Evolutionary conservation across 2,113 vertebrate genomes (phyloP), one percentile per base, ranked within the genome.

Genomic region (Sorex araneus): DNA sequence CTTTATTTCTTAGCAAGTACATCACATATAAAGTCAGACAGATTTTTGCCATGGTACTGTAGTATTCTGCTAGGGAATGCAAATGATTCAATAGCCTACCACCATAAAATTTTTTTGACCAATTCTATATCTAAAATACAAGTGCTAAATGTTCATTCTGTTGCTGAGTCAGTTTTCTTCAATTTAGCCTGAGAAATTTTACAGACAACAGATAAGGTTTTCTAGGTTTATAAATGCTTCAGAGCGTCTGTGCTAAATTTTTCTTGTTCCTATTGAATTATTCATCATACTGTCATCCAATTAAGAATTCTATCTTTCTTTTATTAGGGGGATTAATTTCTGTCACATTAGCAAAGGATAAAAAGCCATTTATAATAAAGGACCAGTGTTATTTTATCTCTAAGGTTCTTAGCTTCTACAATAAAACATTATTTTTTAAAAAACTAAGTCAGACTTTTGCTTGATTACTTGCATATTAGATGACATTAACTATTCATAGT

Each of bases 151-250:
- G 90, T 71, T 80, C 50, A 83, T 88, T 93, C 34, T 89, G 1
- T 87, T 69, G 43, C 13, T 87, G 10, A 71, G 27, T 96, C 71
- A 15, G 3, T 85, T 97, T 89, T 78, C 3, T 94, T 18, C 32
- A 96, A 1, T 15, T 21, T 5, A 95, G 21, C 84, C 54, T 94
- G 36, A 93, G 93, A 94, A 84, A 95, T 95, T 74, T n/a, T 93
- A 45, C 57, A 95, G 83, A 30, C 3, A 87, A 69, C 87, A 30
- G 92, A 87, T 47, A 96, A 91, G 90, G 25, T 19, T 89, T 54
- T 87, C 47, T 60, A 32, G 79, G 60, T 91, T 90, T 89, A 50
- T 83, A 85, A 95, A 90, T 86, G 6, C 4, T 10, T 80, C 71
- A 84, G 0, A 36, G 71, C 2, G 6, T 67, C 25, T 5, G 63